Percentiles rank a stretch among this genome's conserved stretches.
phyloP scores from a whole-genome alignment of 2,797 vertebrate genomes.

The Pangasius krempfi region DNA sequence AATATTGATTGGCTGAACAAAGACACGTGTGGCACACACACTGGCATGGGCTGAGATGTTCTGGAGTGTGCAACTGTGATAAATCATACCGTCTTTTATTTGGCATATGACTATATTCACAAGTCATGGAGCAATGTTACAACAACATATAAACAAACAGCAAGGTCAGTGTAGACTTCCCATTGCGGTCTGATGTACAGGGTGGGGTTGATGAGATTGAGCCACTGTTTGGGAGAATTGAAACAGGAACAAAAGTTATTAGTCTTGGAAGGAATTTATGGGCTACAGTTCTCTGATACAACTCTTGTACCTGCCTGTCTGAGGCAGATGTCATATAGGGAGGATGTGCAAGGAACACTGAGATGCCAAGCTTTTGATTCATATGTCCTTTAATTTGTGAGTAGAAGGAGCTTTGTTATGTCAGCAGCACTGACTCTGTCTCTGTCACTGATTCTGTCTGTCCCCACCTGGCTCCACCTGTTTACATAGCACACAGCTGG shows the following conservation, averaged over 20 bases:
- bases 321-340: slow-evolving; percentile 56
- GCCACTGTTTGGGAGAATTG: slow-evolving; percentile 13
- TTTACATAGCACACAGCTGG: background rate
- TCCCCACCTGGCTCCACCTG: slow-evolving; percentile 10
- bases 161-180: slow-evolving; percentile 1
- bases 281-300: slow-evolving; percentile 38
- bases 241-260: slow-evolving; percentile 9
- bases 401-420: slow-evolving; percentile 29
- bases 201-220: background rate
- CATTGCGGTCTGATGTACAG: background rate
- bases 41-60: slow-evolving; percentile 39
- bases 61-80: slow-evolving; percentile 38
- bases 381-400: slow-evolving; percentile 72
- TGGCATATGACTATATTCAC: slow-evolving; percentile 36
- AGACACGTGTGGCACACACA: slow-evolving; percentile 46
- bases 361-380: slow-evolving; percentile 61
- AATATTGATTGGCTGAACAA: slow-evolving; percentile 61
- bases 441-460: background rate
- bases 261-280: slow-evolving; percentile 23
- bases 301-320: slow-evolving; percentile 58
- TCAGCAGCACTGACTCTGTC: slow-evolving; percentile 13
- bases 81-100: slow-evolving; percentile 41
- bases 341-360: slow-evolving; percentile 31
- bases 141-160: slow-evolving; percentile 33
- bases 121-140: slow-evolving; percentile 25